phyloP scores from a whole-genome alignment of 2,888 invertebrate genomes.

The Pantelozetes paolii region DNA sequence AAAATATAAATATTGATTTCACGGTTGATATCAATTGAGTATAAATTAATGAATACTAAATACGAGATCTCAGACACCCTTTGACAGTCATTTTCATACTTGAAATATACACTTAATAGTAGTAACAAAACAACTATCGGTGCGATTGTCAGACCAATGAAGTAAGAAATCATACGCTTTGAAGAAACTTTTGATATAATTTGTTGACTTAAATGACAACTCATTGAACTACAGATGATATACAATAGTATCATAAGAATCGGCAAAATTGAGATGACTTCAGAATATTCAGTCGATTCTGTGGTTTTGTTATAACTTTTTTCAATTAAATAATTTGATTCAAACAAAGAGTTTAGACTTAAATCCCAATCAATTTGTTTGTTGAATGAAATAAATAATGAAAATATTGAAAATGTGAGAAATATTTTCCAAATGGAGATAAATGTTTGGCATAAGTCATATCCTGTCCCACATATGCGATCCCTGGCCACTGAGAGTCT shows the following conservation, averaged over 20 bases:
- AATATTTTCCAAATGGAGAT: constrained; percentile 7
- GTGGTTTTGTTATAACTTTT: constrained; percentile 2
- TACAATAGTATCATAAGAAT: not conserved
- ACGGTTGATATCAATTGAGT: not conserved
- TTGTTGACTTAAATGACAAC: not conserved
- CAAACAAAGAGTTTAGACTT: constrained; percentile 5
- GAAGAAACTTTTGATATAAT: not conserved
- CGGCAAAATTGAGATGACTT: not conserved
- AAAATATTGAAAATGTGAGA: constrained; percentile 13
- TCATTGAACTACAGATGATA: constrained; percentile 8
- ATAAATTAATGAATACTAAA: constrained; percentile 11
- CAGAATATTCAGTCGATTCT: not conserved
- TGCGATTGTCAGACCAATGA: not conserved
- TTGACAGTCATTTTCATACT: not conserved
- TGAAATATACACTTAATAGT: not conserved
- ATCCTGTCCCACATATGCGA: not conserved
- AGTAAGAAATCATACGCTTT: constrained; percentile 2
- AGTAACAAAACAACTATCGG: not conserved
- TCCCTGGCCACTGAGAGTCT: constrained; percentile 7
- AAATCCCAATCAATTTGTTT: not conserved
- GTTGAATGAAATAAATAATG: not conserved
- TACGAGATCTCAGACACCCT: not conserved
- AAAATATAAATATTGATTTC: not conserved
- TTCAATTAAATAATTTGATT: constrained; percentile 14
- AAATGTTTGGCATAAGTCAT: constrained; percentile 1